These are phyloP conservation scores for Petrocephalus schoutedeni DNA, from an alignment of 2,797 vertebrate genomes.

Conservation along the genomic window DNA sequence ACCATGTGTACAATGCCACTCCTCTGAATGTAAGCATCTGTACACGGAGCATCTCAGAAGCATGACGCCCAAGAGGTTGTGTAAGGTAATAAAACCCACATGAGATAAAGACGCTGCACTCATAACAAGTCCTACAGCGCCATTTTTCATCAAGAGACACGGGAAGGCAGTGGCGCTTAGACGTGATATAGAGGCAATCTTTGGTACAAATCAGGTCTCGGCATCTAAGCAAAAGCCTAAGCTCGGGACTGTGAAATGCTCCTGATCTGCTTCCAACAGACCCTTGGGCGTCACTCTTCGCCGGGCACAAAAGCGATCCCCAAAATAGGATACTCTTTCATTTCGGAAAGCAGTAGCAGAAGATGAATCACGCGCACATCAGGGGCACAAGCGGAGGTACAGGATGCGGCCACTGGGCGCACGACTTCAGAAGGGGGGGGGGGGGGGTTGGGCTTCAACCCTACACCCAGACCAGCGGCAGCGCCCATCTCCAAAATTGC, in stretches of 20 bases:
- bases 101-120: background rate
- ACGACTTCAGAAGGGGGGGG: background rate
- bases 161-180: background rate
- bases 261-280: conserved; percentile 27
- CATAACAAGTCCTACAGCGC: background rate
- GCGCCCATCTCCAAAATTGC: background rate
- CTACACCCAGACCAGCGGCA: background rate
- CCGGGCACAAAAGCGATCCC: conserved; percentile 20
- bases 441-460: background rate
- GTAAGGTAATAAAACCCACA: background rate
- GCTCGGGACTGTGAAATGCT: conserved; percentile 17
- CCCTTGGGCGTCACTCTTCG: conserved; percentile 30
- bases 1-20: background rate
- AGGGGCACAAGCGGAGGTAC: conserved; percentile 19
- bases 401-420: background rate
- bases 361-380: conserved; percentile 40
- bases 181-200: conserved; percentile 4
- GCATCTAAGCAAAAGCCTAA: conserved; percentile 2
- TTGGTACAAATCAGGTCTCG: background rate
- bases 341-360: conserved; percentile 28
- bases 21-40: background rate
- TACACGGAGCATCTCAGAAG: background rate
- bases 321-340: conserved; percentile 28
- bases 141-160: conserved; percentile 1
- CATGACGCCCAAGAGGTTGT: background rate